Base-by-base conservation (phyloP, 1,140 invertebrate species). In the Zaprionus lachaisei region DNA sequence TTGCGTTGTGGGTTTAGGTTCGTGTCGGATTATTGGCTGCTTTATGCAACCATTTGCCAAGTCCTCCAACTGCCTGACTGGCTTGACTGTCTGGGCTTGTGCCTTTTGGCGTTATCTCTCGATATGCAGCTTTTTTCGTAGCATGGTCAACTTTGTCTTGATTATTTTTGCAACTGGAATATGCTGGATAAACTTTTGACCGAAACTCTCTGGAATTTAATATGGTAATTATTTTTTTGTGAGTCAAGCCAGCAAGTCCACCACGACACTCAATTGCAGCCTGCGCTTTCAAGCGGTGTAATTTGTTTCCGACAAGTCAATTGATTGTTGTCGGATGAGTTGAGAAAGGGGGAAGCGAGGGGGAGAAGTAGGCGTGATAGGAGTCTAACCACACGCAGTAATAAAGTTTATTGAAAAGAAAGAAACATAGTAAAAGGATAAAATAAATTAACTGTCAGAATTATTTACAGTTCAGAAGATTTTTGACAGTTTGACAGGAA, bases 191-290 rank as follows among this genome's bases (percentile, higher is more conserved):
- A 87, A 89, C 73, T 89, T 87, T 79, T 37, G 20, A 47, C 6
- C 41, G 20, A 38, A 72, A 65, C 64, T 70, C 37, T 44, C n/a
- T 44, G 41, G 41, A 17, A 83, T 79, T 66, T 78, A 89, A 84
- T 89, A 87, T 89, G 81, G 78, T 84, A 87, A 87, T 87, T 89
- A 87, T 89, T 87, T 79, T 37, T 51, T 17, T 31, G 28, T 63
- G 44, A 38, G 44, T 38, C 20, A 61, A 17, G 41, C 9, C 6
- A 12, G 12, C 9, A 22, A 51, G 20, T 38, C 11, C 11, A 11
- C 11, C 24, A 26, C 24, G 24, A 49, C 17, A 49, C 20, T 22
- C 20, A 12, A 20, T 22, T 49, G 47, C 47, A 51, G 47, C 38
- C 17, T 22, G n/a, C 47, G 47, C 17, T 12, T 51, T 51, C 41